A percentile compares a stretch with the other conserved stretches of the same genome.
Conservation (phyloP, 2,797 vertebrate genomes). For the Apodemus agrarius region DNA sequence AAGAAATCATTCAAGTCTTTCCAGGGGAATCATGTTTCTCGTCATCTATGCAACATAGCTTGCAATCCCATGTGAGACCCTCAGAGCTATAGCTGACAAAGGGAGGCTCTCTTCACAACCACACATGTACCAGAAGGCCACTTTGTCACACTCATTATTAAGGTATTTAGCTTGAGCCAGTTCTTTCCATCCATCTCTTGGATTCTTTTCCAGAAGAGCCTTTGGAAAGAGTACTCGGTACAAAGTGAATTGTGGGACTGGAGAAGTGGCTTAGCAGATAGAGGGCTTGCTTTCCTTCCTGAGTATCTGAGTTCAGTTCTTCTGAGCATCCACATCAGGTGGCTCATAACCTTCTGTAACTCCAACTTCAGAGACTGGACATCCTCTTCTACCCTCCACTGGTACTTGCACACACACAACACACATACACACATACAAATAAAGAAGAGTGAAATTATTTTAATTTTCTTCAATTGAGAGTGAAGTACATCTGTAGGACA, state of each 20-base stretch:
- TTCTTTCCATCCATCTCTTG: not conserved
- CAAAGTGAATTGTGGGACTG: not conserved
- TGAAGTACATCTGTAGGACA: not conserved
- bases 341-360: not conserved
- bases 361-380: not conserved
- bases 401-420: not conserved
- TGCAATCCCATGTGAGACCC: not conserved
- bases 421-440: not conserved
- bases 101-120: not conserved
- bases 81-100: not conserved
- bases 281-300: not conserved
- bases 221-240: not conserved
- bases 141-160: not conserved
- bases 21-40: not conserved
- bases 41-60: not conserved
- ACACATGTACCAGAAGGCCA: not conserved
- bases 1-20: not conserved
- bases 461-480: not conserved
- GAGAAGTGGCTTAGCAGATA: not conserved
- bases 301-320: not conserved
- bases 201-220: not conserved
- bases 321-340: not conserved
- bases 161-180: not conserved
- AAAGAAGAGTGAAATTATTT: not conserved
- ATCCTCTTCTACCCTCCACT: not conserved